Evolutionary conservation across 2,888 invertebrate species (phyloP).

Genomic region (Cerastoderma edule): DNA sequence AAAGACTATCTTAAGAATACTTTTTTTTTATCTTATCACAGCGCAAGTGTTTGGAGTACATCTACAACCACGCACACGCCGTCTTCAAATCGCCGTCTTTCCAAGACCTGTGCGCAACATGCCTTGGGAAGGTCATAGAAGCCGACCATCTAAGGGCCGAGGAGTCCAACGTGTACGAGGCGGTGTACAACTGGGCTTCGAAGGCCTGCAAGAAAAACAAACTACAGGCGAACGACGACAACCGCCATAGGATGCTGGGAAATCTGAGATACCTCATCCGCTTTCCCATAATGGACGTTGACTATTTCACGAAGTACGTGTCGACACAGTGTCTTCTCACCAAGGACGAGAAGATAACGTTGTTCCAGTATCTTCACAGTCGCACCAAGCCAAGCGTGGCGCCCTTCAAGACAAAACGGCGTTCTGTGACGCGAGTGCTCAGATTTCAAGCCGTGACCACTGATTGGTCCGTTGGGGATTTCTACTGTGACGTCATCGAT

Average conservation of each 20-base stretch:
- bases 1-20: too few species aligned
- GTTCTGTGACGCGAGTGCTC: conserved; percentile 43
- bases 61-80: conserved; percentile 42
- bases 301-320: conserved; percentile 58
- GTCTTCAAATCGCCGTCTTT: conserved; percentile 84
- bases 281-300: conserved; percentile 71
- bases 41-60: conserved; percentile 52
- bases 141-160: conserved; percentile 89
- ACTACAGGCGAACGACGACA: conserved; percentile 58
- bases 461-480: conserved; percentile 47
- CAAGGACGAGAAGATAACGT: conserved; percentile 43
- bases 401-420: conserved; percentile 39
- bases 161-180: conserved; percentile 68
- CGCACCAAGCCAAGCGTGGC: conserved; percentile 38
- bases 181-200: conserved; percentile 69
- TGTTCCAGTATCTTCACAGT: conserved; percentile 53
- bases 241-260: conserved; percentile 67
- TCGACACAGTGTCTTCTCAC: conserved; percentile 44
- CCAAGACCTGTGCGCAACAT: conserved; percentile 88
- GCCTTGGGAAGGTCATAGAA: conserved; percentile 87
- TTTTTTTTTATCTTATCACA: conserved; percentile 27
- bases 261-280: conserved; percentile 68
- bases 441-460: conserved; percentile 47
- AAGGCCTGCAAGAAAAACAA: conserved; percentile 70
- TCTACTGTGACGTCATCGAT: conserved; percentile 41